Evolutionary conservation across 1,140 invertebrate genomes (phyloP), one percentile per base, ranked within the genome.

Genomic region (Drosophila nigromelanica): DNA sequence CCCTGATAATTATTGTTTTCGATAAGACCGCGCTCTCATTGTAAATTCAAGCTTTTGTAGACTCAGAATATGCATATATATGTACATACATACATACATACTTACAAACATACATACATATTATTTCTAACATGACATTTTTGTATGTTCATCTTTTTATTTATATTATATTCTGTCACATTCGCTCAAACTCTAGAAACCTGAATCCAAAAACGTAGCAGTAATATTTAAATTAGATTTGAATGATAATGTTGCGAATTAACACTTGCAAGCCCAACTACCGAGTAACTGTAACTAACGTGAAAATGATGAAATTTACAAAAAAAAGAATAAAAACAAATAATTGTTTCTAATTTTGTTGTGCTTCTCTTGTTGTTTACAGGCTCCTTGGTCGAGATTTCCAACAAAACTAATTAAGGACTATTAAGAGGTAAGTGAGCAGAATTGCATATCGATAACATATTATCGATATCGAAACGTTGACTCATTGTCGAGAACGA

Each of bases 341-440:
- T 40, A 30, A 5, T 11, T 11, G n/a, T 30, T 6, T 37, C 3
- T 35, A 37, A 59, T 51, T 40, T 18, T 40, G 21, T 37, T 39
- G n/a, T 24, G 14, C 30, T 39, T 40, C 52, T 15, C 51, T 8
- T 56, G 8, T 30, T 10, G 80, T 76, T 87, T 78, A 11, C 71
- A 86, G 82, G 72, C 78, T 78, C 55, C 71, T 59, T 68, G 81
- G 60, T 82, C 60, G 48, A 82, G 78, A 81, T 72, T 71, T 74
- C 27, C 52, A 70, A 73, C n/a, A 61, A 73, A 78, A 80, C 70
- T 86, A 86, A 76, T 87, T 87, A 86, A 86, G 81, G 78, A 86
- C 81, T 80, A 86, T 86, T 69, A 85, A 85, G 81, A 86, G 82
- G 82, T 86, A 40, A 87, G 81, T 85, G 40, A 33, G 14, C 14